Conservation (phyloP, 2,888 invertebrate genomes). For the Chironomus riparius region DNA sequence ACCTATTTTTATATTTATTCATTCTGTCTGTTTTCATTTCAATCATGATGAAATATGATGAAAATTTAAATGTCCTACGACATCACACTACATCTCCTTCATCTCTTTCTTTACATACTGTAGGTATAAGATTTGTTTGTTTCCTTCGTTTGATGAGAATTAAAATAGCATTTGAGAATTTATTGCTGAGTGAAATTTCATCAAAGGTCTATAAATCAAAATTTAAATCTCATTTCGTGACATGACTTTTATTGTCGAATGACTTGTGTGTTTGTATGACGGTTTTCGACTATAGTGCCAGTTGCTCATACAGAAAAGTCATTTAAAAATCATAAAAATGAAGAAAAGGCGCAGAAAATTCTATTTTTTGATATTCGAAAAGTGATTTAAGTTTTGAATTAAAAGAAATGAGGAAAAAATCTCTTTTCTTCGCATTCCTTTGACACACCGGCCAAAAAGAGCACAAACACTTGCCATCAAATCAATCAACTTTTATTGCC, state of each 20-base stretch:
- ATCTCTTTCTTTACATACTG: not conserved
- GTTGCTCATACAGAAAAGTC: not conserved
- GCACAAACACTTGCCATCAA: slow-evolving; percentile 1
- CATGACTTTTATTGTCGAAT: slow-evolving; percentile 10
- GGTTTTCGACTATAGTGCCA: not conserved
- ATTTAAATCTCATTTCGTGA: slow-evolving; percentile 14
- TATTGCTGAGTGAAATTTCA: slow-evolving; percentile 21
- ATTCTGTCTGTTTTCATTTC: slow-evolving; percentile 9
- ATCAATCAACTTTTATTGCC: slow-evolving; percentile 6
- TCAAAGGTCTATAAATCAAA: slow-evolving; percentile 20
- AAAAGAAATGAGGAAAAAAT: not conserved
- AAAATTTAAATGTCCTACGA: slow-evolving; percentile 20
- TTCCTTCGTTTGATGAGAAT: not conserved
- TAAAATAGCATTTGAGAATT: not conserved
- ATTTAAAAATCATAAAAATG: slow-evolving; percentile 23
- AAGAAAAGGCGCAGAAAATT: not conserved
- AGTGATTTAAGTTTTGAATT: not conserved
- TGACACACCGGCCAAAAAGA: not conserved
- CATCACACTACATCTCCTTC: not conserved
- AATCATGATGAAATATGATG: slow-evolving; percentile 23
- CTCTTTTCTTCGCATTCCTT: not conserved
- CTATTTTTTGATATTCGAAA: not conserved
- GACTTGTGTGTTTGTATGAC: not conserved
- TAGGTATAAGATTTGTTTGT: too few relatives aligned
- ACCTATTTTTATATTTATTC: slow-evolving; percentile 11